Base-by-base conservation (phyloP, 1,140 invertebrate species). In the Drosophila malerkotliana region DNA sequence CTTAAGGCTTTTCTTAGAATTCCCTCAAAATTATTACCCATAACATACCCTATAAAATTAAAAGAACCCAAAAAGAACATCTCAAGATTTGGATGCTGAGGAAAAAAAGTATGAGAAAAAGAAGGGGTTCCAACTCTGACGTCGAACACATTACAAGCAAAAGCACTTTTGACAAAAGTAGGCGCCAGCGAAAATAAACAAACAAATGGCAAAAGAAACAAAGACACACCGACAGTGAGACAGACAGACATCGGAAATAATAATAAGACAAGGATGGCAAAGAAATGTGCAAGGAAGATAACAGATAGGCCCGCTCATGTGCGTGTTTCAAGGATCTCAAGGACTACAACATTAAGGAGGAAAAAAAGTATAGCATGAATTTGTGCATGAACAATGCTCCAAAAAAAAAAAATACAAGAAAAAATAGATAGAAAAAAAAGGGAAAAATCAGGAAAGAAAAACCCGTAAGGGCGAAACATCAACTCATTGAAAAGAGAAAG, bases 111-210 rank as follows among this genome's bases (percentile, higher is more conserved):
- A 45, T 34, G 12, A 37, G 14, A 32, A 14, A n/a, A 8, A n/a
- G 75, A 49, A 45, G 67, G 51, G 55, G 63, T 53, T 47, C 61
- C 72, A 62, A 59, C 60, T 77, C 82, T 77, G 84, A 76, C 63
- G 83, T 88, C 75, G 83, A 88, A 82, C 83, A 83, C 83, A 88
- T 88, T 88, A 88, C 83, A 88, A 79, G 83, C 72, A 88, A 88
- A 88, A 88, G 84, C 83, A 88, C 83, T 88, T 85, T 85, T 83
- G 54, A 83, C 83, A 88, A 88, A 88, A 88, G 79, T 54, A 88
- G 83, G 83, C 83, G 83, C 83, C 83, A 88, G 68, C 79, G 71
- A 55, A 85, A 85, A 85, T 87, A 85, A 85, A 85, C 83, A 85
- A 85, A 87, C 83, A 85, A 87, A 88, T 88, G 72, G 62, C 79